A percentile compares a stretch with the other conserved stretches of the same genome.
These are phyloP conservation scores for Numida meleagris DNA, from an alignment of 2,113 vertebrate genomes.

Conservation along the genomic window DNA sequence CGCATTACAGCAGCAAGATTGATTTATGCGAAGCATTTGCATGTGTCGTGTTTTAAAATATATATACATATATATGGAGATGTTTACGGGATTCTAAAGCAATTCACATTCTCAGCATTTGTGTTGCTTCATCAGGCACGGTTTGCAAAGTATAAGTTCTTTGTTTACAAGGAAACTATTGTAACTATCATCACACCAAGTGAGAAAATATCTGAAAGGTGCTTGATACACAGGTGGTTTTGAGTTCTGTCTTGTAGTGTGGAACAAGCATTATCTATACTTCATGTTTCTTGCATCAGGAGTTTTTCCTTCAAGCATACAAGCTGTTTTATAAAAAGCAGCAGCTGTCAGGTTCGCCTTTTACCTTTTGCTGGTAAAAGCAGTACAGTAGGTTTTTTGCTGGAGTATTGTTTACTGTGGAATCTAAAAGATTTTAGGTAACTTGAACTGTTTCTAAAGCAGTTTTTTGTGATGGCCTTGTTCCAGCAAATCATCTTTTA, in stretches of 20 bases:
- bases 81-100: background rate
- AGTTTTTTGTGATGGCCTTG: background rate
- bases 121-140: background rate
- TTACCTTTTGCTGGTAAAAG: background rate
- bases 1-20: fast-evolving
- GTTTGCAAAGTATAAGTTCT: background rate
- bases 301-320: background rate
- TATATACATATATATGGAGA: too few relatives aligned
- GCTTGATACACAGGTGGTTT: background rate
- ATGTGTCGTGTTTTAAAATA: background rate
- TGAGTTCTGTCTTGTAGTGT: background rate
- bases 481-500: background rate
- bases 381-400: background rate
- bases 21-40: background rate
- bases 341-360: background rate
- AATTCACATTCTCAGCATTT: background rate
- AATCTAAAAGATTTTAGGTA: background rate
- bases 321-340: background rate
- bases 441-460: background rate
- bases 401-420: background rate
- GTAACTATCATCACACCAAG: background rate
- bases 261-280: background rate
- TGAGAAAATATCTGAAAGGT: background rate
- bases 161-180: background rate
- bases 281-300: background rate